A percentile compares a stretch with the other conserved stretches of the same genome.
phyloP scores from a whole-genome alignment of 2,888 invertebrate genomes.

The Clistopyga incitator region DNA sequence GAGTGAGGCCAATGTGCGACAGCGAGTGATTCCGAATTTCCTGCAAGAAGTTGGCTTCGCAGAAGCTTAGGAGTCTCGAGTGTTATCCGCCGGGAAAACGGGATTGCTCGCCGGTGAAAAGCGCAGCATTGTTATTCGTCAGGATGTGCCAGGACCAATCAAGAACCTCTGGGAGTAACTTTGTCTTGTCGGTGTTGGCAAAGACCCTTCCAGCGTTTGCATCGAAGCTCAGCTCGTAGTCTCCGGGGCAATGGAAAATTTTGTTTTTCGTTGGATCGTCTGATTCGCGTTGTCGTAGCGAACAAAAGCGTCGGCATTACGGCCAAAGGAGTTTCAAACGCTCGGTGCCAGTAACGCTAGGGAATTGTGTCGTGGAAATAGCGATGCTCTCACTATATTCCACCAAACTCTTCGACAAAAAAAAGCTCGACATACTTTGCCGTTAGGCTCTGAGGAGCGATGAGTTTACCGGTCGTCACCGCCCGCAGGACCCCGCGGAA shows the following conservation, averaged over 20 bases:
- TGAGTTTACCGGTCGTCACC: constrained; percentile 23
- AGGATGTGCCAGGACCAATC: constrained; percentile 23
- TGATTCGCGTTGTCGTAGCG: background rate
- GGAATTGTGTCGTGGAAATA: constrained; percentile 37
- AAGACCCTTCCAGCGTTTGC: constrained; percentile 24
- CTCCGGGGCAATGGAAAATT: constrained; percentile 3
- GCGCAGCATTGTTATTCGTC: constrained; percentile 35
- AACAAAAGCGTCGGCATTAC: background rate
- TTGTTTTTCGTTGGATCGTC: constrained; percentile 36
- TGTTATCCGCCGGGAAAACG: constrained; percentile 30
- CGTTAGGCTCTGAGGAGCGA: constrained; percentile 26
- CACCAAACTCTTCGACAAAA: background rate
- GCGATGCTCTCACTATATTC: constrained; percentile 17
- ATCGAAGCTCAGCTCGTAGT: constrained; percentile 10
- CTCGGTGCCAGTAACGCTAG: constrained; percentile 19
- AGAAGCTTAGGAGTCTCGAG: constrained; percentile 9
- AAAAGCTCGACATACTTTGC: constrained; percentile 39
- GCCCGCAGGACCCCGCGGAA: constrained; percentile 24
- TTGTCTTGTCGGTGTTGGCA: constrained; percentile 19
- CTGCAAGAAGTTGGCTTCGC: constrained; percentile 33
- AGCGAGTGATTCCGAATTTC: constrained; percentile 12
- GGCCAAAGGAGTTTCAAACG: constrained; percentile 23
- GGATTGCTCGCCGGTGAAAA: constrained; percentile 6
- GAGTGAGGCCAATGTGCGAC: background rate
- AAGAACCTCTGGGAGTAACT: background rate